Evolutionary conservation across 2,888 invertebrate genomes (phyloP), one percentile per base, ranked within the genome.

Genomic region (Tethea ocularis): DNA sequence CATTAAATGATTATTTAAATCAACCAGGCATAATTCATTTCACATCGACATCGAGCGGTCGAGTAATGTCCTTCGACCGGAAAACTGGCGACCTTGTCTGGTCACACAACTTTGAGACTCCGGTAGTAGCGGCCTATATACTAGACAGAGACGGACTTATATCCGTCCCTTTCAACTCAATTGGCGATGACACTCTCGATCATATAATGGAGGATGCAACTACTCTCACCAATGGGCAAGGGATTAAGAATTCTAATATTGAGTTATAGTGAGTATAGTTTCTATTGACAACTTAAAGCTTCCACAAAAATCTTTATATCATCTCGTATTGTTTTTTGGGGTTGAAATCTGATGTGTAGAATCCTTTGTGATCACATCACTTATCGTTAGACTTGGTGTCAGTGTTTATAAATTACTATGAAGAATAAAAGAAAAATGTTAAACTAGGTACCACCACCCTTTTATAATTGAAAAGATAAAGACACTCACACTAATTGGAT

Each of bases 91-190:
- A 95, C 63, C 93, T 98, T 56, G 88, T 97, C 23, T 99, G 99
- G 99, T 96, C 97, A 66, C 94, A 95, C 55, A 96, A 98, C 84
- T 95, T 98, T 46, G 96, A 95, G 58, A 98, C 98, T 51, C 99
- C 99, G 0, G 96, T 99, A 0, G 97, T 99, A 55, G 98, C 97
- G 0, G 95, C 98, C 63, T 99, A 98, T 83, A 87, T 96, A 17
- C 87, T 97, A 58, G 96, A 96, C 66, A 94, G 95, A 22, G 96
- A 96, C 57, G 97, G 97, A 1, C 94, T 98, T 57, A 93, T 97
- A 51, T 95, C 96, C 58, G 95, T 98, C 54, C 98, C 98, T 0
- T 98, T 98, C 86, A 97, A 97, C 56, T 97, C 97, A 33, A 95
- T 98, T 52, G 98, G 98, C 0, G 97, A 97, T 70, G 96, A 97